phyloP scores from a whole-genome alignment of 2,797 vertebrate genomes.

The Galagoides demidoff region DNA sequence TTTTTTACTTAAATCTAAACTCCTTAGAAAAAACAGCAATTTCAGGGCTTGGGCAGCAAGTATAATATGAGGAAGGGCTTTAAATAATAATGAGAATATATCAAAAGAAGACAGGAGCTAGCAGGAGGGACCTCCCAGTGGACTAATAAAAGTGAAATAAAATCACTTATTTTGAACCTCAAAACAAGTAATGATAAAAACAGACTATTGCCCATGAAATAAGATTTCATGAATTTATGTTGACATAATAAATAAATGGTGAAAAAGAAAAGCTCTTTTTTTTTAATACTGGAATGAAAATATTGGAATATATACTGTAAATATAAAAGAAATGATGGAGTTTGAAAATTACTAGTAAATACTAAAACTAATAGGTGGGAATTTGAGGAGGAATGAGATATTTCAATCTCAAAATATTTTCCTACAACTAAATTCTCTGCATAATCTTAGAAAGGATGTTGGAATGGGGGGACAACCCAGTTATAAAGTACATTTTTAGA shows the following conservation, averaged over 20 bases:
- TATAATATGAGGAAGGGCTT: not conserved
- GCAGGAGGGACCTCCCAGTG: not conserved
- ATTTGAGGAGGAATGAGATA: not conserved
- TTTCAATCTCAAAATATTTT: not conserved
- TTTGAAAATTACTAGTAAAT: conserved; percentile 7
- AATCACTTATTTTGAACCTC: conserved; percentile 24
- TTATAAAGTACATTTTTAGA: not conserved
- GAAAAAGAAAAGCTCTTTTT: conserved; percentile 13
- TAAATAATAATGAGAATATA: not conserved
- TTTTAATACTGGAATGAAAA: not conserved
- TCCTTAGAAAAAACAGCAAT: not conserved
- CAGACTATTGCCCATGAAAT: not conserved
- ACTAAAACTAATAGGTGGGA: not conserved
- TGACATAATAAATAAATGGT: not conserved
- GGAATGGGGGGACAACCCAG: not conserved
- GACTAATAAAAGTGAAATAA: conserved; percentile 20
- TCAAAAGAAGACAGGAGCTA: not conserved
- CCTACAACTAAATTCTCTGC: not conserved
- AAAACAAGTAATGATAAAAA: not conserved
- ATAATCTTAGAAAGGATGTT: not conserved
- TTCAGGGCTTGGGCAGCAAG: not conserved
- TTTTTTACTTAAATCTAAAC: not conserved
- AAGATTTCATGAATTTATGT: not conserved
- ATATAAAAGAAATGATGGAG: conserved; percentile 1
- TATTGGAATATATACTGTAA: not conserved